These are phyloP conservation scores for Onychomys arenicola DNA, from an alignment of 2,797 vertebrate genomes.

Conservation along the genomic window DNA sequence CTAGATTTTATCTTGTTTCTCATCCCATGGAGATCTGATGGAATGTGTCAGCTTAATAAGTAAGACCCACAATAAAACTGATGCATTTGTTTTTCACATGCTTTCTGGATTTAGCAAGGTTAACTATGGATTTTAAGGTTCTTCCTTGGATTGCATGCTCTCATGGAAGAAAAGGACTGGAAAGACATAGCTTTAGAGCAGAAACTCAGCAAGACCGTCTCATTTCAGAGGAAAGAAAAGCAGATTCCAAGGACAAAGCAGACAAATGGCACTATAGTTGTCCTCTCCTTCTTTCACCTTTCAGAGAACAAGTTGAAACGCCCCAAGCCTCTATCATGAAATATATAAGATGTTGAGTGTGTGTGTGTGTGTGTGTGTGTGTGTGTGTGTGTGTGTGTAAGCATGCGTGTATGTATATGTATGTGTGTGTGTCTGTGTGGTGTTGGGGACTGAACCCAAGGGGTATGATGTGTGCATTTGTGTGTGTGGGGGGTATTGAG, in stretches of 20 bases:
- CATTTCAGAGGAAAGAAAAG: slow-evolving; percentile 42
- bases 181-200: slow-evolving; percentile 46
- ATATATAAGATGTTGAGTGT: not conserved
- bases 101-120: slow-evolving; percentile 60
- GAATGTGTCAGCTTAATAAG: slow-evolving; percentile 34
- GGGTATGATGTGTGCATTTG: no score
- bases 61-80: slow-evolving; percentile 57
- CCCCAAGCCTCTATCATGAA: slow-evolving; percentile 44
- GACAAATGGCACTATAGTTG: not conserved
- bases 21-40: slow-evolving; percentile 45
- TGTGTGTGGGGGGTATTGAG: not conserved
- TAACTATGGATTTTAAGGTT: slow-evolving; percentile 64
- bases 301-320: slow-evolving; percentile 51
- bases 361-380: not conserved
- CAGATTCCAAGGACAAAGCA: slow-evolving; percentile 15
- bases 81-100: slow-evolving; percentile 61
- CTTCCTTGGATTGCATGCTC: slow-evolving; percentile 45
- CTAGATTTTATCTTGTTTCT: slow-evolving; percentile 69
- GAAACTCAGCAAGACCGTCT: slow-evolving; percentile 54
- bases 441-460: no score
- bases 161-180: slow-evolving; percentile 24
- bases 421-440: not conserved
- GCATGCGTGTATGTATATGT: no score
- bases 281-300: not conserved
- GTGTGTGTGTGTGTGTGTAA: not conserved